Base-by-base conservation (phyloP, 2,113 vertebrate genomes). In the Irena cyanogastra region DNA sequence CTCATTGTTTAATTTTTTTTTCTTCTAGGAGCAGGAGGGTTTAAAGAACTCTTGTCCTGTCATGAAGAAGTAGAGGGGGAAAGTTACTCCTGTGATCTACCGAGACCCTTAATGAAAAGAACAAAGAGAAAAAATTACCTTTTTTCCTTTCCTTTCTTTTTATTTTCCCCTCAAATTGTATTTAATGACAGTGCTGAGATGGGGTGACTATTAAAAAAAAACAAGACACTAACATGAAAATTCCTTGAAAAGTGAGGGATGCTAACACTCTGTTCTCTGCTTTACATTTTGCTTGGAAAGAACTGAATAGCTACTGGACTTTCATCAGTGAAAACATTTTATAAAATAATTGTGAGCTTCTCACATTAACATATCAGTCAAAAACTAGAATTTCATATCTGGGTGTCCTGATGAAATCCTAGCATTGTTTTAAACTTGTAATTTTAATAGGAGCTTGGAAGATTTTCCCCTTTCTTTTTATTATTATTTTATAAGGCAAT, bases 81-180 rank as follows among this genome's bases (percentile, higher is more conserved):
- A 69, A 92, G 16, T 64, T 6, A 7, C 10, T 64, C 10, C 4
- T 65, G 19, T 33, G 21, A 21, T n/a, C 13, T 47, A 52, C 39
- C 19, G 20, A 87, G 39, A 50, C 0, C 2, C 13, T 30, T 76
- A 70, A 64, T 11, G 9, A 72, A 79, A 86, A 17, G 3, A 41
- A 44, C 1, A 49, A 7, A 53, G 3, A 56, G 1, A 44, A 56
- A 80, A 69, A 61, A 69, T 3, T 6, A 7, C 1, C 2, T 24
- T 16, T 13, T 9, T n/a, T 17, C 8, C 2, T 26, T 9, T 7
- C 22, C 9, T 41, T 13, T n/a, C n/a, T 26, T 9, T 41, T 15
- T 21, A 9, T 28, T 44, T 16, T 27, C 42, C 3, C 11, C 11
- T 57, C 24, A 41, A n/a, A 21, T 66, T 12, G 35, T 37, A 42